phyloP scores from a whole-genome alignment of 2,888 invertebrate species.

The Encarsia formosa region DNA sequence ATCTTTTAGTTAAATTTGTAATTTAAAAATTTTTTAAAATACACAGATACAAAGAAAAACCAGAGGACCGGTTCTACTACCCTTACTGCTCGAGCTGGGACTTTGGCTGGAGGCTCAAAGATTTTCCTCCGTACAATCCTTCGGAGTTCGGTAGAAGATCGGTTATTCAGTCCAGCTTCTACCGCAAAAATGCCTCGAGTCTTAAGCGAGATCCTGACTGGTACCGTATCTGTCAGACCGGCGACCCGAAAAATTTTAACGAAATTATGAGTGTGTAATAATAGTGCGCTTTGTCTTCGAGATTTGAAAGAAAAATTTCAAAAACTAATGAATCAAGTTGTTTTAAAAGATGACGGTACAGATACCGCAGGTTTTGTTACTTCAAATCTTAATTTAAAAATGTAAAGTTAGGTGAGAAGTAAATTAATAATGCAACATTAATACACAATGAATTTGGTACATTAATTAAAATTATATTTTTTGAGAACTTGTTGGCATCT shows the following conservation, averaged over 20 bases:
- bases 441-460: no score
- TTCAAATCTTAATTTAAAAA: no score
- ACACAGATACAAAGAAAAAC: constrained; percentile 36
- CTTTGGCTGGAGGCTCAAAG: constrained; percentile 42
- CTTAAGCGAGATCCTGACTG: constrained; percentile 37
- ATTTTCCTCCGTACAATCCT: constrained; percentile 31
- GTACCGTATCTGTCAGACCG: constrained; percentile 33
- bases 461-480: no score
- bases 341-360: no score
- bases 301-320: no score
- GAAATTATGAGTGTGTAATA: constrained; percentile 32
- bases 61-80: constrained; percentile 42
- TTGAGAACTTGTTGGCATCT: no score
- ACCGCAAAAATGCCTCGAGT: constrained; percentile 36
- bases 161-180: constrained; percentile 36
- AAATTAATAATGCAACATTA: no score
- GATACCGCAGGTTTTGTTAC: no score
- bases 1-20: no score
- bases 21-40: neutral
- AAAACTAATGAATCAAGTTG: no score
- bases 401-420: no score
- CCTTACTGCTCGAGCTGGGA: constrained; percentile 43
- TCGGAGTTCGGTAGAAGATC: constrained; percentile 31
- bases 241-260: constrained; percentile 36
- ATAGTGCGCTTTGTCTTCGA: no score